Conservation (phyloP, 2,888 invertebrate genomes). For the Muscina levida region DNA sequence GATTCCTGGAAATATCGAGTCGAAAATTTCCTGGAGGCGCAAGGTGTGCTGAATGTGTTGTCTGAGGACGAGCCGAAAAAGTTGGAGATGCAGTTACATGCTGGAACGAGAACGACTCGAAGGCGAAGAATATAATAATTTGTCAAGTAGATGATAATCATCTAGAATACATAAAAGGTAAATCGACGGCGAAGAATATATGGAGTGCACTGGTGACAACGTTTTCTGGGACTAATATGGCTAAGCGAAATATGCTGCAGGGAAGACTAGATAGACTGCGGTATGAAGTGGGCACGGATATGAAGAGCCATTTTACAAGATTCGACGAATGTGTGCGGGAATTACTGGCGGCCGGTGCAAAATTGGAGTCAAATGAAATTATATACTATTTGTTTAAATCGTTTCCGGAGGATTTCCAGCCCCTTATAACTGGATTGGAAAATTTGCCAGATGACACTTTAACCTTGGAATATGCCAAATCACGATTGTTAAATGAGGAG, state of each 20-base stretch:
- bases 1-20: constrained; percentile 55
- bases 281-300: constrained; percentile 51
- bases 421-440: constrained; percentile 53
- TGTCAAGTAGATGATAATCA: constrained; percentile 55
- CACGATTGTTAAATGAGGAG: constrained; percentile 46
- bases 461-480: constrained; percentile 48
- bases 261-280: constrained; percentile 27
- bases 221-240: constrained; percentile 59
- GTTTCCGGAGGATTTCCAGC: constrained; percentile 50
- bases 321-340: constrained; percentile 51
- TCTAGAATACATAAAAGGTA: constrained; percentile 58
- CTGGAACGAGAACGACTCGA: constrained; percentile 16
- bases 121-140: constrained; percentile 50
- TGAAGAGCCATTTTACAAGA: constrained; percentile 50
- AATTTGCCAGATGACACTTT: constrained; percentile 52
- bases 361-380: constrained; percentile 38
- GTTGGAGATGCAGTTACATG: not conserved
- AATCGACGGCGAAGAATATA: constrained; percentile 54
- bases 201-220: constrained; percentile 45
- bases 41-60: not conserved
- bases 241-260: constrained; percentile 46
- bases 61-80: not conserved
- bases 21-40: not conserved
- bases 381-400: constrained; percentile 39
- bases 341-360: constrained; percentile 45